These are phyloP conservation scores for Rhodeus uyekii DNA, from an alignment of 2,797 vertebrate genomes.

Conservation along the genomic window DNA sequence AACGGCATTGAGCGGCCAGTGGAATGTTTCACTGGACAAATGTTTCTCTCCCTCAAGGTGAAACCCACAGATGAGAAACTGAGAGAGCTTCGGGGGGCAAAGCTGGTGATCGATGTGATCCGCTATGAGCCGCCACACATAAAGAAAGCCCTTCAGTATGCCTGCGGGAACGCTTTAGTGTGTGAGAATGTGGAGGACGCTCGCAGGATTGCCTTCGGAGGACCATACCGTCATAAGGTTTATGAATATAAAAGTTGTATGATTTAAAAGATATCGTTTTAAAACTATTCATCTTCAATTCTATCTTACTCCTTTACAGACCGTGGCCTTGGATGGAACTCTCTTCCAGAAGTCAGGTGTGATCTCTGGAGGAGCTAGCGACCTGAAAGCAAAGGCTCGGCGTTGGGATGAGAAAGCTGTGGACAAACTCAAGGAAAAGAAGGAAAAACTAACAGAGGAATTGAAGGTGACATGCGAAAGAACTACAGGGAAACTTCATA, in stretches of 20 bases:
- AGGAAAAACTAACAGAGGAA: constrained; percentile 92
- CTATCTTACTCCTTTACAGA: constrained; percentile 69
- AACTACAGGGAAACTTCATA: background rate
- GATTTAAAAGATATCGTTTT: background rate
- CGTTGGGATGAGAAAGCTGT: constrained; percentile 97
- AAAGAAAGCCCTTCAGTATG: constrained; percentile 95
- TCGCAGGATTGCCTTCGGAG: constrained; percentile 91
- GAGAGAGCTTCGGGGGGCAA: constrained; percentile 89
- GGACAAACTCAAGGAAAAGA: constrained; percentile 95
- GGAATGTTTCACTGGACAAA: background rate
- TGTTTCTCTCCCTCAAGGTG: constrained; percentile 72
- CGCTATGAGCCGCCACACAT: constrained; percentile 96
- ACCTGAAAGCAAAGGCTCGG: constrained; percentile 92
- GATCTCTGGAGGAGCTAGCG: constrained; percentile 95
- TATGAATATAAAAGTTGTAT: background rate
- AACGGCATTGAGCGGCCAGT: background rate
- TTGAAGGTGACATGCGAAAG: constrained; percentile 79
- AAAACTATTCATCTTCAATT: background rate
- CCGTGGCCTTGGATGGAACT: constrained; percentile 91
- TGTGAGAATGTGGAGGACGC: constrained; percentile 97
- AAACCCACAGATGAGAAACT: constrained; percentile 96
- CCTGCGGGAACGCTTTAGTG: constrained; percentile 92
- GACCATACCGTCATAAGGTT: constrained; percentile 93
- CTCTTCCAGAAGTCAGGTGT: constrained; percentile 96
- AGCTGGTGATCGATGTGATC: constrained; percentile 96